These are phyloP conservation scores for Phenganax stokvisi DNA, from an alignment of 92 coral and sea anemone genomes.

Conservation along the genomic window DNA sequence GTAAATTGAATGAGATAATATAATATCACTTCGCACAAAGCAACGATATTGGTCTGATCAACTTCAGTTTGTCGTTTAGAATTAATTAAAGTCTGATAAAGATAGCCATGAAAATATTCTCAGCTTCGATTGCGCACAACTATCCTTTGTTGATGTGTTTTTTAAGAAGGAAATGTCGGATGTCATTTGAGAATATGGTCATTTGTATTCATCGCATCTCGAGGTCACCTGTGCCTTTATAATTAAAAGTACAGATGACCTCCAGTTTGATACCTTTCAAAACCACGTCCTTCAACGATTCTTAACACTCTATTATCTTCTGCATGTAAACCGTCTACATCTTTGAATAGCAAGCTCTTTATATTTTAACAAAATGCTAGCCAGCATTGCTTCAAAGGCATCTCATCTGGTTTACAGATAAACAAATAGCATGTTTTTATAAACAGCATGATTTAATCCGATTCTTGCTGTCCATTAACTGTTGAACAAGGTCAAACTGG, in stretches of 20 bases:
- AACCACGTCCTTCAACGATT: background rate
- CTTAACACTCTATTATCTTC: background rate
- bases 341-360: too few relatives aligned
- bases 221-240: background rate
- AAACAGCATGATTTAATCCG: constrained; percentile 17
- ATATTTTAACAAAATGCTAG: too few relatives aligned
- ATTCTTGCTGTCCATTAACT: background rate
- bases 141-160: too few relatives aligned
- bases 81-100: background rate
- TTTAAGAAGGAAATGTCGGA: too few relatives aligned
- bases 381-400: too few relatives aligned
- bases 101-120: background rate
- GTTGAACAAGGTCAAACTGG: background rate
- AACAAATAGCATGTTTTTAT: background rate
- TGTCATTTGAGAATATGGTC: too few relatives aligned
- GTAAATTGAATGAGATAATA: background rate
- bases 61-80: background rate
- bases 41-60: background rate
- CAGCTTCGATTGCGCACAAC: too few relatives aligned
- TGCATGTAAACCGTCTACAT: background rate
- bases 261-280: background rate
- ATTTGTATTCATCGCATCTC: background rate
- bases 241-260: background rate
- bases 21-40: background rate
- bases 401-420: background rate